Conservation (phyloP, 2,797 vertebrate genomes). For the Ispidina lecontei region DNA sequence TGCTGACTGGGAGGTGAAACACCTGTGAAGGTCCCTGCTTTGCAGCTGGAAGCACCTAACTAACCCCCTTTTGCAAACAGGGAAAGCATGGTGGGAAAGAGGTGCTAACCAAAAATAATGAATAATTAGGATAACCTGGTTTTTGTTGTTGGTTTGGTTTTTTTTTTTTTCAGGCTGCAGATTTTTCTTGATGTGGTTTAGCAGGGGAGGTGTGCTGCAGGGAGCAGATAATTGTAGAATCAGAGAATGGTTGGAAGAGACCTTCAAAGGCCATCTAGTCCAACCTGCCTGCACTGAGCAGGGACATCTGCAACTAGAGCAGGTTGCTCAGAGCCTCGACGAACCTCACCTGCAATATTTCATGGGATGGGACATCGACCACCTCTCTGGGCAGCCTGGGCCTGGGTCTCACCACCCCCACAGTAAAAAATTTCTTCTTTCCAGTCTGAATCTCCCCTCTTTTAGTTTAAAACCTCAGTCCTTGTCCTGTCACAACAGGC, state of each 20-base stretch:
- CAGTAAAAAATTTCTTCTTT: background rate
- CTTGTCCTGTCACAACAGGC: background rate
- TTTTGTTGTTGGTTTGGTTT: background rate
- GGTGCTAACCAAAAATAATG: background rate
- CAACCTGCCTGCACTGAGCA: background rate
- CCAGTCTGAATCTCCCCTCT: background rate
- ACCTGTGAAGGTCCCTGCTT: rapidly evolving
- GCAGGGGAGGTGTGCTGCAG: too few relatives aligned
- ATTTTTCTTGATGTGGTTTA: background rate
- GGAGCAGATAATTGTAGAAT: background rate
- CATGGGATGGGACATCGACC: background rate
- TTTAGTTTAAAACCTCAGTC: background rate
- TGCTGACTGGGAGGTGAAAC: too few relatives aligned
- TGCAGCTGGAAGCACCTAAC: rapidly evolving
- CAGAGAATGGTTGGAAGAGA: background rate
- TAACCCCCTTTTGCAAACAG: rapidly evolving
- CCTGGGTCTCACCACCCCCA: background rate
- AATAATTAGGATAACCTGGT: background rate
- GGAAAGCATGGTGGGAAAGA: rapidly evolving
- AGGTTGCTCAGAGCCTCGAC: background rate
- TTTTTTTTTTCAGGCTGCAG: background rate
- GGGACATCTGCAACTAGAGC: background rate
- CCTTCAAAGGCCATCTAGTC: background rate
- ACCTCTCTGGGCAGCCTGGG: background rate
- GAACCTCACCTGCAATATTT: background rate